Conservation (phyloP, 2,113 vertebrate genomes). For the Accipiter cooperii region DNA sequence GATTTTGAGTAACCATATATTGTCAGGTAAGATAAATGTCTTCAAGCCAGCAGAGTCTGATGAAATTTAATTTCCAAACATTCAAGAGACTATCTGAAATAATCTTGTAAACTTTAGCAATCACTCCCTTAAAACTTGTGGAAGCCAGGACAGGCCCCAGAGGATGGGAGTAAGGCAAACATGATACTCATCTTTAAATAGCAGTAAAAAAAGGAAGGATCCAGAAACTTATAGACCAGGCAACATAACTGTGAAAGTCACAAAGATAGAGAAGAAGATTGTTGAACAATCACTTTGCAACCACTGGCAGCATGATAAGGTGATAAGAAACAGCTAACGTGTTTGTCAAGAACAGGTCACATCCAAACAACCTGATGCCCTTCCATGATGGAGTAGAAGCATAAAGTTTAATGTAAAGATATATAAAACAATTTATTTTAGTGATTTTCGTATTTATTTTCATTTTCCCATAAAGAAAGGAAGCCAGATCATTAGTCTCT, state of each 20-base stretch:
- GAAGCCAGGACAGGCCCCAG: neutral
- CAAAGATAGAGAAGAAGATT: neutral
- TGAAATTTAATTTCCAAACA: neutral
- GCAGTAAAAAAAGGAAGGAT: neutral
- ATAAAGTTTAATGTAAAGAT: neutral
- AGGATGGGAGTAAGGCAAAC: neutral
- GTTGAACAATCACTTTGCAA: neutral
- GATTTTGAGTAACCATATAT: neutral
- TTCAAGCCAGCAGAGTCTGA: neutral
- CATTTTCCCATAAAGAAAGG: neutral
- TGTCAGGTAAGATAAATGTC: neutral
- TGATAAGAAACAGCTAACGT: neutral
- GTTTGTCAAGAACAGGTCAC: neutral
- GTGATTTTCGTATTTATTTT: neutral
- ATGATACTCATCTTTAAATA: neutral
- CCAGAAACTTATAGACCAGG: neutral
- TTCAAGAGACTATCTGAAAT: neutral
- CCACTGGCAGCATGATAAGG: neutral
- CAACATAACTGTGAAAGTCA: neutral
- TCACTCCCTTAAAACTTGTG: neutral
- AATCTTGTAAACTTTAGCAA: neutral
- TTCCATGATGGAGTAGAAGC: neutral
- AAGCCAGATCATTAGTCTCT: neutral
- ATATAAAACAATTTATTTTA: neutral
- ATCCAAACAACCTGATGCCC: neutral